Conservation (phyloP, 2,888 invertebrate genomes). For the Vannuccia rotundouncinata region DNA sequence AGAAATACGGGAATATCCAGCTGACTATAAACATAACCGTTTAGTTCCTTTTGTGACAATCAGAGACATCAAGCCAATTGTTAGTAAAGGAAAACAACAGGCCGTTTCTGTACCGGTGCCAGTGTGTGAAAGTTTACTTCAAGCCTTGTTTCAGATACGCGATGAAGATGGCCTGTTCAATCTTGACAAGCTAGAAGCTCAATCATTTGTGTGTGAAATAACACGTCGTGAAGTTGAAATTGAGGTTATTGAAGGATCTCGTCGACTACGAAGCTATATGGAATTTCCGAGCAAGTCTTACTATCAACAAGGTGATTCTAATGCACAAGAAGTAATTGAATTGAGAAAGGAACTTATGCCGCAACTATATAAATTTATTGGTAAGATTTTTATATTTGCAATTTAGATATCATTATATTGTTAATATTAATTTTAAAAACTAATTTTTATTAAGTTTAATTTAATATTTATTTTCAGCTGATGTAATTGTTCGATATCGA, state of each 20-base stretch:
- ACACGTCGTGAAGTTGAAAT: constrained; percentile 8
- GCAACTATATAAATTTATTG: constrained; percentile 10
- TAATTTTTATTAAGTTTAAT: neutral
- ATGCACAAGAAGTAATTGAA: constrained; percentile 30
- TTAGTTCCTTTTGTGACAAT: constrained; percentile 2
- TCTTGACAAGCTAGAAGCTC: constrained; percentile 18
- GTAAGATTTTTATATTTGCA: no score
- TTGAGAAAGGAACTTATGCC: constrained; percentile 28
- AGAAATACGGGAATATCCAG: constrained; percentile 29
- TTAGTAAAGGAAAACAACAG: constrained; percentile 17
- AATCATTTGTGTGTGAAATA: neutral
- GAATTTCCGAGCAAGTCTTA: neutral
- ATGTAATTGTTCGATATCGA: constrained; percentile 30
- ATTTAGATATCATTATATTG: no score
- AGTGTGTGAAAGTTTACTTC: neutral
- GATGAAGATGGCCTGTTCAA: constrained; percentile 17
- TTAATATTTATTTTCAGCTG: constrained; percentile 12
- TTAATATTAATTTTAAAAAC: neutral
- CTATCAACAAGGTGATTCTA: neutral
- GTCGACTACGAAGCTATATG: constrained; percentile 20
- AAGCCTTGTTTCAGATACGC: neutral
- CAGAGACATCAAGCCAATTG: constrained; percentile 2
- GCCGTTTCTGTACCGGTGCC: neutral
- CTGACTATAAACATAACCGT: constrained; percentile 20
- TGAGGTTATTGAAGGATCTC: neutral